Percentiles rank a stretch among this genome's conserved stretches.
These are phyloP conservation scores for Diarsia mendica DNA, from an alignment of 2,888 invertebrate genomes.

Conservation along the genomic window DNA sequence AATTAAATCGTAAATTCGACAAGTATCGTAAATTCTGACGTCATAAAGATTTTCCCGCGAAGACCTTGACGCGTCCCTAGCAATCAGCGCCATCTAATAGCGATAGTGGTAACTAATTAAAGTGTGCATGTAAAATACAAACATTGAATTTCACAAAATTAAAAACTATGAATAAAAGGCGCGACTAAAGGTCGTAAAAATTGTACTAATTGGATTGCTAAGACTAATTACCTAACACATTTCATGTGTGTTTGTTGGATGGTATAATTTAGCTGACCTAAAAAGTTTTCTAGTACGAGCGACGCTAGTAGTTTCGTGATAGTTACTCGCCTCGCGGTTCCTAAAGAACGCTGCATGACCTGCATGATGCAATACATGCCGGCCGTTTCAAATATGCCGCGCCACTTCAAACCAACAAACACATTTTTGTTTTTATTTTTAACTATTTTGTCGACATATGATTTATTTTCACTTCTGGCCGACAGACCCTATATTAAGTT, in stretches of 20 bases:
- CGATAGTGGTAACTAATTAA: neutral
- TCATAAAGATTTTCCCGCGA: constrained; percentile 10
- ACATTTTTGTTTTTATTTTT: no score
- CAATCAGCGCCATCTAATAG: neutral
- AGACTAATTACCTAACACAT: constrained; percentile 33
- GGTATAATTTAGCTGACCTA: constrained; percentile 37
- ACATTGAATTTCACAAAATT: neutral
- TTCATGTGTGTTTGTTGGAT: neutral
- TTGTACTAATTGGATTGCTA: constrained; percentile 8
- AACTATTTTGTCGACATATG: neutral
- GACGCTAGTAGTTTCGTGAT: neutral
- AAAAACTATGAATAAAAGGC: constrained; percentile 22
- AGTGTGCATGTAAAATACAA: neutral
- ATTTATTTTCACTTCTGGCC: neutral
- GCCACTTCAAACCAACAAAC: neutral
- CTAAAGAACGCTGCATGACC: constrained; percentile 43
- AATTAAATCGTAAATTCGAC: no score
- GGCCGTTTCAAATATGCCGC: constrained; percentile 49
- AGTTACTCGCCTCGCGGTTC: neutral
- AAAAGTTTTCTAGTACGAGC: constrained; percentile 14
- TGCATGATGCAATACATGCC: constrained; percentile 61
- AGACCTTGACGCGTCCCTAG: neutral
- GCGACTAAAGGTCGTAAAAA: constrained; percentile 5
- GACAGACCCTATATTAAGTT: neutral
- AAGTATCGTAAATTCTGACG: neutral